Conservation (phyloP, 2,113 vertebrate species). For the Camarhynchus parvulus region DNA sequence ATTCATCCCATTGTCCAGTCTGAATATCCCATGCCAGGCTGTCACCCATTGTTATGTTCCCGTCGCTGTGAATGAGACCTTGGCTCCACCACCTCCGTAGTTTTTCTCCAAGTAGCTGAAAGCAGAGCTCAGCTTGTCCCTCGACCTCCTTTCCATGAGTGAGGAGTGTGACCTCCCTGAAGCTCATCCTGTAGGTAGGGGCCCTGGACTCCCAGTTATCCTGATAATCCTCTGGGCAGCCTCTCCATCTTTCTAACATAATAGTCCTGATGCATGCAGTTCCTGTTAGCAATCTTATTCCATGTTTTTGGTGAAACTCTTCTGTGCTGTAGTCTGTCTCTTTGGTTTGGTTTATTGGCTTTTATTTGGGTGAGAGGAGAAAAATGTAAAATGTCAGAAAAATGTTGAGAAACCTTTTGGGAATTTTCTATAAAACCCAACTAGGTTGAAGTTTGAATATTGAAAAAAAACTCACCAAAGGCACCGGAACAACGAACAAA, state of each 20-base stretch:
- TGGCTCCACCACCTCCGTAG: background rate
- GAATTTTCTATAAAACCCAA: background rate
- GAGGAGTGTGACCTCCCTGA: background rate
- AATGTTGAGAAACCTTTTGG: background rate
- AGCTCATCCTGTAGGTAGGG: background rate
- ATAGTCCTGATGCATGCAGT: background rate
- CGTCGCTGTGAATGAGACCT: background rate
- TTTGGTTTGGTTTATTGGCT: background rate
- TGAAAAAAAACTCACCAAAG: background rate
- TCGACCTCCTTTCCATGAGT: background rate
- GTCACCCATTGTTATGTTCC: background rate
- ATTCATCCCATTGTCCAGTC: background rate
- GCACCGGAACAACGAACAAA: background rate
- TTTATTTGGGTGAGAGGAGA: background rate
- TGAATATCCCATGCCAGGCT: background rate
- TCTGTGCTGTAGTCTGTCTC: background rate
- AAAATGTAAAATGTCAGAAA: background rate
- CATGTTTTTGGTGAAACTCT: background rate
- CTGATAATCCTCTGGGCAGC: background rate
- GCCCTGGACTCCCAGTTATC: background rate
- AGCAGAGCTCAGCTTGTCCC: background rate
- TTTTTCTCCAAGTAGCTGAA: background rate
- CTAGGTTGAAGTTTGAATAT: background rate
- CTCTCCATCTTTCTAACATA: background rate
- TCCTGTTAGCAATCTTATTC: background rate